Conservation (phyloP, 2,888 invertebrate species). For the Aleiodes alternator region DNA sequence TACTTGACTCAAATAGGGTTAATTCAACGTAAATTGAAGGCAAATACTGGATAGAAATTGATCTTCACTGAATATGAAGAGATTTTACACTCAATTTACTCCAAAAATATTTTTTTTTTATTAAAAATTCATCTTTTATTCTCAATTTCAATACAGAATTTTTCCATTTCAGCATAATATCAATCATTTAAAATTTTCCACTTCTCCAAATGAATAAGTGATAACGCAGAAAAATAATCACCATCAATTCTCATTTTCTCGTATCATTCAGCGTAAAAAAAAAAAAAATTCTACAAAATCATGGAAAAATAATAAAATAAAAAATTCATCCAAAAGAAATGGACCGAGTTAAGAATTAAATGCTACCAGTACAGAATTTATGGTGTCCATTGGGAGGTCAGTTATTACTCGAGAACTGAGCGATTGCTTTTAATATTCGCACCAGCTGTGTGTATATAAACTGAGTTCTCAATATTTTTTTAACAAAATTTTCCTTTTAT, state of each 20-base stretch:
- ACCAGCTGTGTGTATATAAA: conserved; percentile 66
- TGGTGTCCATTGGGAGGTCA: conserved; percentile 62
- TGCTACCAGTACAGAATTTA: conserved; percentile 51
- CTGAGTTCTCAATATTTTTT: conserved; percentile 43
- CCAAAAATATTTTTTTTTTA: neutral
- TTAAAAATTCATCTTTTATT: neutral
- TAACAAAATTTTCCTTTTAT: conserved; percentile 9
- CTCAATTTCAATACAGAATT: neutral
- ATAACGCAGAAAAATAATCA: conserved; percentile 7
- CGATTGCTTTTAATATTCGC: conserved; percentile 72
- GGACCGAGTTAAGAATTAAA: conserved; percentile 50
- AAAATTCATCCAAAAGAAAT: conserved; percentile 9
- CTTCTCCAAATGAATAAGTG: neutral
- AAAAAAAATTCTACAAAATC: no score
- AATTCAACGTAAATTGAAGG: conserved; percentile 66
- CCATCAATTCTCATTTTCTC: conserved; percentile 6
- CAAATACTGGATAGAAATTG: conserved; percentile 59
- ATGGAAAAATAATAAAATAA: neutral
- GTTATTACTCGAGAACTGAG: conserved; percentile 68
- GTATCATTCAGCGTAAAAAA: no score
- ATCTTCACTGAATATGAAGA: conserved; percentile 5
- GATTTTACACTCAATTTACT: conserved; percentile 25
- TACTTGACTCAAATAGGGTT: conserved; percentile 60
- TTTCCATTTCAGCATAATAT: conserved; percentile 8
- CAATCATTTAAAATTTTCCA: conserved; percentile 6